A percentile compares a stretch with the other conserved stretches of the same genome.
phyloP scores from a whole-genome alignment of 1,140 invertebrate genomes.

The Rhopalosiphum padi region DNA sequence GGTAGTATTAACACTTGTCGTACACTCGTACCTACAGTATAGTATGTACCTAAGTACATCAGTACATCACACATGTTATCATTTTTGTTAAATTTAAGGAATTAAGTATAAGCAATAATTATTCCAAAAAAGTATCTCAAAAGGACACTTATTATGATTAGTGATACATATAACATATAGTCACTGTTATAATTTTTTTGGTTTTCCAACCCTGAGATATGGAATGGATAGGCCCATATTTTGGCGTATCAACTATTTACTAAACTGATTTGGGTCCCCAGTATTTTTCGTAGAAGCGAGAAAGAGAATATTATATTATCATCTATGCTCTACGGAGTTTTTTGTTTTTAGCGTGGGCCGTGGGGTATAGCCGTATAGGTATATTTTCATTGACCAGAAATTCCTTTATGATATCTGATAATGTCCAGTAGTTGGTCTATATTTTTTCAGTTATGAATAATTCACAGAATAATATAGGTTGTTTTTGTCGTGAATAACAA shows the following conservation, averaged over 20 bases:
- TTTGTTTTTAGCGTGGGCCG: not conserved
- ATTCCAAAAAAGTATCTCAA: not conserved
- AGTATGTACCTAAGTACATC: not conserved
- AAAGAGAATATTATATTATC: not conserved
- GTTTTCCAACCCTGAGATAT: not conserved
- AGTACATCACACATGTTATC: not conserved
- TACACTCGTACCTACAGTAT: not conserved
- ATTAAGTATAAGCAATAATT: not conserved
- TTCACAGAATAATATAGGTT: not conserved
- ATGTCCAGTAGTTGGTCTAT: not conserved
- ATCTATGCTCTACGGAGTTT: not conserved
- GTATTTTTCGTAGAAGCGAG: too few species aligned
- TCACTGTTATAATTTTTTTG: not conserved
- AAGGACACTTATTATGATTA: not conserved
- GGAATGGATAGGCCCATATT: not conserved
- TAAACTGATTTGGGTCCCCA: not conserved
- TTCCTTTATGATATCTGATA: not conserved
- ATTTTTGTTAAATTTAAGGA: not conserved
- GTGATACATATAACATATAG: not conserved
- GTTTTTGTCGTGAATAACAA: too few species aligned
- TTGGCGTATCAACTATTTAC: not conserved
- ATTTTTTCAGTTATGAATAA: not conserved
- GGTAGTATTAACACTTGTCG: too few species aligned
- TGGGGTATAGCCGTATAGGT: too few species aligned
- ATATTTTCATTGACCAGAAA: not conserved